Base-by-base conservation (phyloP, 2,888 invertebrate species). In the Plagodis pulveraria region DNA sequence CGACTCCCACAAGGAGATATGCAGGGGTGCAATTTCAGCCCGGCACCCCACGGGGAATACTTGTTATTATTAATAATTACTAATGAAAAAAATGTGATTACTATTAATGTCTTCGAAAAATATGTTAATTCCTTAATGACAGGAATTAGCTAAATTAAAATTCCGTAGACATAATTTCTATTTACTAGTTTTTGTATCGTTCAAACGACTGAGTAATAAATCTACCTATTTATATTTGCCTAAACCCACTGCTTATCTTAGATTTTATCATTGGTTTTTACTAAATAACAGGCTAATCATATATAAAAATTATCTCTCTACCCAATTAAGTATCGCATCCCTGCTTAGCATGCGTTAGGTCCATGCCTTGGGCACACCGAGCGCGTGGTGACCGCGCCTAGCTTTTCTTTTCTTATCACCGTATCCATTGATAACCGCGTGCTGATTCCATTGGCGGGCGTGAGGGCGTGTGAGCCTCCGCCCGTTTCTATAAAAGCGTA, bases 341-440 rank as follows among this genome's bases (percentile, higher is more conserved):
- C 87, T 86, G 87, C 85, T 84, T 50, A 66, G 71, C 91, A 91
- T 89, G 91, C 91, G 81, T 65, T 67, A 67, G 70, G 38, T 6
- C 63, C 64, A 64, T 66, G 68, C 47, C 45, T 63, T 57, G 66
- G 64, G 67, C 73, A 69, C 76, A 63, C 62, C 69, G 63, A 61
- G 77, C 82, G 87, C 90, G 90, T 90, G 90, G 82, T 68, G n/a
- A 78, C 71, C 78, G 77, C 78, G 74, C 79, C 41, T 76, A 74
- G 69, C 76, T 78, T 77, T 82, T 76, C 66, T 71, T 71, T 67
- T 70, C 71, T 61, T 50, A 73, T 81, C 80, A 83, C 78, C 77
- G 68, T 63, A 62, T 67, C 67, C 69, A 61, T 57, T 68, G 78
- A 78, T 81, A 77, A 72, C 71, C 74, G 67, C 77, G 51, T 60